A percentile compares a stretch with the other conserved stretches of the same genome.
Evolutionary conservation across 1,140 invertebrate species (phyloP).

Genomic region (Macrotrachela quadricornifera): DNA sequence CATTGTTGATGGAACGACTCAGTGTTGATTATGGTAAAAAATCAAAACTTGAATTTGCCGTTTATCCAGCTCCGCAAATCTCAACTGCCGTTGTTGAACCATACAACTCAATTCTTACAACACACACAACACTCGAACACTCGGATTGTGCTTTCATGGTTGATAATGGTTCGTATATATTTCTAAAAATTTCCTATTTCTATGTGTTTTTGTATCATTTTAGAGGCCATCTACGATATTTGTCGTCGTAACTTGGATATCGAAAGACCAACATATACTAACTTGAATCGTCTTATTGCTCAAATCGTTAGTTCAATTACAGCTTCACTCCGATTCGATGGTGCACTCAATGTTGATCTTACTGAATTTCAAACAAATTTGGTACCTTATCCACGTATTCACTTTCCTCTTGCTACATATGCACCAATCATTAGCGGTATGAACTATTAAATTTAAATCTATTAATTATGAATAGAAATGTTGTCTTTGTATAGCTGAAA

Average conservation of each 20-base stretch:
- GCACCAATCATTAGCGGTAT: constrained; percentile 22
- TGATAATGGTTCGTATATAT: constrained; percentile 42
- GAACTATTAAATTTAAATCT: too few species aligned
- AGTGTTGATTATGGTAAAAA: constrained; percentile 70
- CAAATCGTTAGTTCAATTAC: constrained; percentile 45
- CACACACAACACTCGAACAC: constrained; percentile 52
- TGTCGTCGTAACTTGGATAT: constrained; percentile 46
- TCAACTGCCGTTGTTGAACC: constrained; percentile 64
- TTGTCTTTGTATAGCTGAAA: constrained; percentile 11
- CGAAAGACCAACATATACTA: constrained; percentile 52
- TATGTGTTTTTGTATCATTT: too few species aligned
- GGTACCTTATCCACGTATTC: constrained; percentile 26
- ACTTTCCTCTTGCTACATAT: constrained; percentile 24
- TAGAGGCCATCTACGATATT: constrained; percentile 58
- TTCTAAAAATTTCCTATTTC: too few species aligned
- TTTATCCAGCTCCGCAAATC: constrained; percentile 52
- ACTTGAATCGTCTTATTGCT: constrained; percentile 49
- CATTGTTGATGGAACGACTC: constrained; percentile 62
- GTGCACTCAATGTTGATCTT: constrained; percentile 54
- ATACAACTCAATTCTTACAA: constrained; percentile 59
- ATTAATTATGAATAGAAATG: too few species aligned
- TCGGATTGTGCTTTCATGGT: constrained; percentile 58
- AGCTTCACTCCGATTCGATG: constrained; percentile 48
- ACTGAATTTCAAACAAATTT: constrained; percentile 51
- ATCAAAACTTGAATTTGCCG: constrained; percentile 55